Evolutionary conservation across 2,113 vertebrate genomes (phyloP), one percentile per base, ranked within the genome.

Genomic region (Nothoprocta perdicaria): DNA sequence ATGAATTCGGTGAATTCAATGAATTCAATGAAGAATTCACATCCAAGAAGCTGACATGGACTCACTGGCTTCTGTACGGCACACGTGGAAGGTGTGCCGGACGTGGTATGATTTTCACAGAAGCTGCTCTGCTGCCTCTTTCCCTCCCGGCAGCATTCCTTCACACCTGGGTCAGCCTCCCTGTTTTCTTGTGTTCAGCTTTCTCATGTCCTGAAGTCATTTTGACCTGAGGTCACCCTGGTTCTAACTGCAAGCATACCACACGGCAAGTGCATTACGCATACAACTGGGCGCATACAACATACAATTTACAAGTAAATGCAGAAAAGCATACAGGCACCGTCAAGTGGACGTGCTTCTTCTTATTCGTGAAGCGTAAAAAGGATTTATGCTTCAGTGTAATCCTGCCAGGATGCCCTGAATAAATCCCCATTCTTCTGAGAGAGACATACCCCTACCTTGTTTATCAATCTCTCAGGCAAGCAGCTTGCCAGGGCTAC

Each of bases 91-190:
- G 41, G 41, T 26, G 50, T 66, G 31, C 38, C 75, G 41, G 50
- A 88, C 62, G 43, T 46, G 22, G 14, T 29, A 0, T 27, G 8
- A 33, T 19, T 71, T 77, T 82, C 55, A 69, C 52, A 60, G 26
- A 46, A 79, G 53, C 38, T 31, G 19, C 35, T 88, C 63, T 69
- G 45, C 55, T 74, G n/a, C 27, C 22, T 61, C 5, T 53, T 5
- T 1, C 29, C 83, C 35, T 80, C 41, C n/a, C 48, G 38, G 21
- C 0, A 0, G 4, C 55, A 43, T 62, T 84, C 40, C 61, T 69
- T 68, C 0, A 0, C 50, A 73, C 14, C 24, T 80, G 43, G 43
- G 76, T 52, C 55, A 77, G 10, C 41, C 69, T 86, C n/a, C 77
- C 60, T 3, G 2, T 74, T 83, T 83, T 40, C 52, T 50, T 60